Evolutionary conservation across 2,113 vertebrate genomes (phyloP).

Genomic region (Ptilorrhoa leucosticta): DNA sequence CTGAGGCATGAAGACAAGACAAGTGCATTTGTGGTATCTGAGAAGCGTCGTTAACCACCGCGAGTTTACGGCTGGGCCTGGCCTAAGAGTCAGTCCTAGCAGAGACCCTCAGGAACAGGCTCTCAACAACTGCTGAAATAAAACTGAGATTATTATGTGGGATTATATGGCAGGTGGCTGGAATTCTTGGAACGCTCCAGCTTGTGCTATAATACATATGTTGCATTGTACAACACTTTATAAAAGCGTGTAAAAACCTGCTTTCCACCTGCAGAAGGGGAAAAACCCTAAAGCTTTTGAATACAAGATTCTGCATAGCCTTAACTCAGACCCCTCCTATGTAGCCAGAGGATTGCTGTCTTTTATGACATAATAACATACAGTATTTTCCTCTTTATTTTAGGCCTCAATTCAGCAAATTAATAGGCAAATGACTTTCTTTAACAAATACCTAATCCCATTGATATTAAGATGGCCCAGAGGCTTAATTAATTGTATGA

Average conservation of each 20-base stretch:
- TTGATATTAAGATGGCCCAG: background rate
- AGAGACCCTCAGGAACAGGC: background rate
- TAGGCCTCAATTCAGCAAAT: background rate
- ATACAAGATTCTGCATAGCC: fast-evolving
- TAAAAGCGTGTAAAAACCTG: fast-evolving
- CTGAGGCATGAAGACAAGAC: background rate
- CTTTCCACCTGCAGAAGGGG: background rate
- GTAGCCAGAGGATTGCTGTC: too few species aligned
- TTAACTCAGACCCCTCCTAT: background rate
- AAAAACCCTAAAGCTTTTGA: background rate
- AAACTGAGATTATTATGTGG: background rate
- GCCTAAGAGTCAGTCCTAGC: background rate
- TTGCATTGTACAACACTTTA: fast-evolving
- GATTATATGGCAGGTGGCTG: background rate
- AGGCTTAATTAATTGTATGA: background rate
- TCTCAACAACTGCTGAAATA: background rate
- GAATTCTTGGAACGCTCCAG: background rate
- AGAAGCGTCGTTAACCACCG: background rate
- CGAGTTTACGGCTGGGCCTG: background rate
- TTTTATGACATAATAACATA: background rate
- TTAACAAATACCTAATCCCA: background rate
- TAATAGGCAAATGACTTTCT: background rate
- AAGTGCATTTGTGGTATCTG: background rate
- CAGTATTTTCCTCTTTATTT: background rate
- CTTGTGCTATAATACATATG: background rate